Conservation (phyloP, 2,888 invertebrate genomes). For the Plusia festucae region DNA sequence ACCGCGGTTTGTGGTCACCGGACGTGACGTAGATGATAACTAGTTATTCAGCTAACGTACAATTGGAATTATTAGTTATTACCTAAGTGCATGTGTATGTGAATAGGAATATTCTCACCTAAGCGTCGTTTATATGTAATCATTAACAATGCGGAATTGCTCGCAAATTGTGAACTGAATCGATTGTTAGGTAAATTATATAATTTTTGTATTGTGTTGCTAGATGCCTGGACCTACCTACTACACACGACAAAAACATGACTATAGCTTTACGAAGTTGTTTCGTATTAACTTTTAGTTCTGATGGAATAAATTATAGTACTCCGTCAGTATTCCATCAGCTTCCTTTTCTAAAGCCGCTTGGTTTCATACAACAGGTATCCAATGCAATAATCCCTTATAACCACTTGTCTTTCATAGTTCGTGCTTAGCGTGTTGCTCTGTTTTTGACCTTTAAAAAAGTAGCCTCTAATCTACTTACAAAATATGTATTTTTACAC, state of each 20-base stretch:
- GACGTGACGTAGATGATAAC: constrained; percentile 21
- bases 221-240: too few species aligned
- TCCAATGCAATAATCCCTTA: too few species aligned
- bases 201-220: background rate
- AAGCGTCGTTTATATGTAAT: background rate
- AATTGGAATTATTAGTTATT: too few species aligned
- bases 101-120: background rate
- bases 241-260: background rate
- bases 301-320: background rate
- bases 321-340: too few species aligned
- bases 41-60: background rate
- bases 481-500: too few species aligned
- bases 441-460: background rate
- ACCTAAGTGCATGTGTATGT: background rate
- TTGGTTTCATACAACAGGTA: too few species aligned
- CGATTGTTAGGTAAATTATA: background rate
- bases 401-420: too few species aligned
- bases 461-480: too few species aligned
- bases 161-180: background rate
- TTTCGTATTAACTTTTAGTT: background rate
- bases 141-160: background rate
- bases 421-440: too few species aligned
- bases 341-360: background rate
- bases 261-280: too few species aligned
- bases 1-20: constrained; percentile 32